Evolutionary conservation across 2,113 vertebrate species (phyloP).

Genomic region (Chascanopsetta lugubris): DNA sequence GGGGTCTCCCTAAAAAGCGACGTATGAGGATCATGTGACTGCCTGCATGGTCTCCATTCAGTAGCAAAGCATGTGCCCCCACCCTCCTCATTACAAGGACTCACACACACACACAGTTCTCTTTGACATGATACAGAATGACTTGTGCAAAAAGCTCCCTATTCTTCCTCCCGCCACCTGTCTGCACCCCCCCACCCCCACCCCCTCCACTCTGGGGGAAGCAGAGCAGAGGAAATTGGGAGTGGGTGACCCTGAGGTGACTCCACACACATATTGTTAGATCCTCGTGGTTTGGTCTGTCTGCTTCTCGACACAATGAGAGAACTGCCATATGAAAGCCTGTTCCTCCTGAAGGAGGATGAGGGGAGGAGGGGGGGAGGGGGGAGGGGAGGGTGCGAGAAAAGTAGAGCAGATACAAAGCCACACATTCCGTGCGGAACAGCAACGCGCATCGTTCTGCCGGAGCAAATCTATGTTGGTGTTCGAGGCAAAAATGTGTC

Average conservation of each 20-base stretch:
- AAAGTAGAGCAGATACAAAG: constrained; percentile 62
- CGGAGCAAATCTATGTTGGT: constrained; percentile 53
- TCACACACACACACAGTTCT: constrained; percentile 16
- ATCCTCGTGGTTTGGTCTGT: constrained; percentile 59
- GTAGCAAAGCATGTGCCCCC: constrained; percentile 2
- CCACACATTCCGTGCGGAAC: constrained; percentile 40
- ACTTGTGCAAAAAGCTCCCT: constrained; percentile 23
- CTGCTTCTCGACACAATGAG: constrained; percentile 63
- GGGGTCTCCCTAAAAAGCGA: too few species aligned
- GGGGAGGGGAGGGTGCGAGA: constrained; percentile 13
- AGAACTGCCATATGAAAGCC: constrained; percentile 9
- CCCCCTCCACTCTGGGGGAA: constrained; percentile 34
- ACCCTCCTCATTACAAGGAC: constrained; percentile 8
- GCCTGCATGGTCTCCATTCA: neutral
- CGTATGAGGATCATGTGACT: too few species aligned
- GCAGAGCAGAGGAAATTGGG: constrained; percentile 37
- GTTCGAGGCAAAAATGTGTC: constrained; percentile 65
- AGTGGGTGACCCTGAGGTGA: constrained; percentile 60
- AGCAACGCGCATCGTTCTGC: constrained; percentile 55
- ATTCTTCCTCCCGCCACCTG: constrained; percentile 37
- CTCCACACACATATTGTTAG: constrained; percentile 54
- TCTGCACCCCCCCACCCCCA: constrained; percentile 12
- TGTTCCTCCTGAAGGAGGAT: constrained; percentile 22
- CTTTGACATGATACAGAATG: constrained; percentile 6
- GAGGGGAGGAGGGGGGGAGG: constrained; percentile 12